Conservation (phyloP, 2,113 vertebrate species). For the Cephalopterus ornatus region DNA sequence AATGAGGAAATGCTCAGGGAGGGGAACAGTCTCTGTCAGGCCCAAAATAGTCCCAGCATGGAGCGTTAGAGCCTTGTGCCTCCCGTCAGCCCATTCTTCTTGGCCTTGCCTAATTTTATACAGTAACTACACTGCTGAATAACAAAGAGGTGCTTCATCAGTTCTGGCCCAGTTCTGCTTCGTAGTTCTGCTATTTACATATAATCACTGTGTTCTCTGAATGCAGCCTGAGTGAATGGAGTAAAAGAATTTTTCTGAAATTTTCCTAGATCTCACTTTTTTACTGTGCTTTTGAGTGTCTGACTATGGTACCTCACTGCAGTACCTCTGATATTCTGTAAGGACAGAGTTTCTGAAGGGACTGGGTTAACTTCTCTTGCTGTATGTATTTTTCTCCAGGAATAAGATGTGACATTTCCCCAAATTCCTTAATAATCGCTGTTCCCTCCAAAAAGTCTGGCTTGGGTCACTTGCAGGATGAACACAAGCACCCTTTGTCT, state of each 20-base stretch:
- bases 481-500: neutral
- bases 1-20: neutral
- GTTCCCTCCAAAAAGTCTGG: neutral
- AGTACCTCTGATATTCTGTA: neutral
- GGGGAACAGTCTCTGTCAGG: neutral
- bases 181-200: neutral
- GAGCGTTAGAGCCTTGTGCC: neutral
- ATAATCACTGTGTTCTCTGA: neutral
- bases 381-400: neutral
- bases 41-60: rapidly evolving
- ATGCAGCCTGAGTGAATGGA: neutral
- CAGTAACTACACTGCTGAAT: neutral
- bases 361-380: neutral
- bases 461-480: neutral
- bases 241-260: neutral
- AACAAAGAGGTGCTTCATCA: neutral
- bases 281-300: neutral
- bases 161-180: neutral
- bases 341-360: neutral
- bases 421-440: neutral
- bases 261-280: neutral
- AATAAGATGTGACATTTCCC: neutral
- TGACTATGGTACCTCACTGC: neutral
- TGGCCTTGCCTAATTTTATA: neutral
- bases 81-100: neutral